Evolutionary conservation across 2,797 vertebrate species (phyloP).

Genomic region (Pristis pectinata): DNA sequence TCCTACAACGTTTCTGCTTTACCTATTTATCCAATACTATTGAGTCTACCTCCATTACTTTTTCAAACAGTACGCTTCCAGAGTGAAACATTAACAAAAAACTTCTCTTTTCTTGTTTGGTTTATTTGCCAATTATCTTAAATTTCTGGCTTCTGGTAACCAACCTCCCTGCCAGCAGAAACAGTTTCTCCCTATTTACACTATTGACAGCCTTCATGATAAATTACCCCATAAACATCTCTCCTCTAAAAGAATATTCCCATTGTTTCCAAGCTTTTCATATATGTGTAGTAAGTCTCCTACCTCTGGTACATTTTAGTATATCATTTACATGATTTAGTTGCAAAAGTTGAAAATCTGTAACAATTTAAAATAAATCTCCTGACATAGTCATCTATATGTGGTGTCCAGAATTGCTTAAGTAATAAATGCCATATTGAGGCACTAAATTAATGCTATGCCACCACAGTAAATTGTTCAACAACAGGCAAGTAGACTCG

Average conservation of each 20-base stretch:
- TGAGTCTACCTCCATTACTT: neutral
- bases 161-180: neutral
- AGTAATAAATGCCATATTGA: neutral
- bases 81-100: neutral
- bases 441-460: neutral
- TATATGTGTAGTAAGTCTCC: neutral
- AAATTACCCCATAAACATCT: neutral
- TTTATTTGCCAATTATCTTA: too few relatives aligned
- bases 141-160: too few relatives aligned
- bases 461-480: neutral
- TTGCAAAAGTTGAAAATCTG: neutral
- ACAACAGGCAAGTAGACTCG: neutral
- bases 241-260: neutral
- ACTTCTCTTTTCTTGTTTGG: neutral
- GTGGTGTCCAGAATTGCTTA: neutral
- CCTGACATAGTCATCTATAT: neutral
- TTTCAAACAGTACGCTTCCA: neutral
- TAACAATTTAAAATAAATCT: neutral
- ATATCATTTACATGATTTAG: neutral
- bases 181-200: neutral
- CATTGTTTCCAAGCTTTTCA: neutral
- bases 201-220: neutral
- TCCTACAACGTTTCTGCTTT: neutral
- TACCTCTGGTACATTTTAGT: neutral
- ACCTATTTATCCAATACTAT: neutral